A percentile compares a stretch with the other conserved stretches of the same genome.
Evolutionary conservation across 2,113 vertebrate genomes (phyloP).

Genomic region (Camelus dromedarius): DNA sequence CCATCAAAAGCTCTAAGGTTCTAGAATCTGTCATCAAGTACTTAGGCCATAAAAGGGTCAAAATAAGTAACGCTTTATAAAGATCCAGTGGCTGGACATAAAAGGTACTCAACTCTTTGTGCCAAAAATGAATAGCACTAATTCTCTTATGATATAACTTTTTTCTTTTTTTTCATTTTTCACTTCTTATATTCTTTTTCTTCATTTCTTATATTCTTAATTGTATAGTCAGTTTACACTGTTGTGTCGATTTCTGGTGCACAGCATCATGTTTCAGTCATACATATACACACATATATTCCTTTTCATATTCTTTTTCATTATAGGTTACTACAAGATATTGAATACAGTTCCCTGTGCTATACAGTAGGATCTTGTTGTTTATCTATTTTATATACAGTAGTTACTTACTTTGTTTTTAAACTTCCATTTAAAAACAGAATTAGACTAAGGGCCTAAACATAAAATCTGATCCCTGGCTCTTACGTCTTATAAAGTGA

Average conservation of each 20-base stretch:
- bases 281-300: too few relatives aligned
- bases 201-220: too few relatives aligned
- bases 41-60: neutral
- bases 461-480: neutral
- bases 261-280: too few relatives aligned
- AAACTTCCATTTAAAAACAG: neutral
- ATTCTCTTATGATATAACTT: neutral
- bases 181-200: too few relatives aligned
- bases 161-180: neutral
- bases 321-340: too few relatives aligned
- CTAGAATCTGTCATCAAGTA: neutral
- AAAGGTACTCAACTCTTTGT: neutral
- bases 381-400: too few relatives aligned
- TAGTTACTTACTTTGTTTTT: neutral
- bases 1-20: neutral
- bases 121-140: neutral
- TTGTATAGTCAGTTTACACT: too few relatives aligned
- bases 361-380: too few relatives aligned
- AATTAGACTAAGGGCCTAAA: neutral
- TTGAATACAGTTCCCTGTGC: too few relatives aligned
- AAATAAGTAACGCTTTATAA: neutral
- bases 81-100: neutral
- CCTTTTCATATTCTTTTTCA: too few relatives aligned
- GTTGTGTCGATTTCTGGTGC: too few relatives aligned
- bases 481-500: neutral